Conservation (phyloP, 2,113 vertebrate species). For the Grallaria varia region DNA sequence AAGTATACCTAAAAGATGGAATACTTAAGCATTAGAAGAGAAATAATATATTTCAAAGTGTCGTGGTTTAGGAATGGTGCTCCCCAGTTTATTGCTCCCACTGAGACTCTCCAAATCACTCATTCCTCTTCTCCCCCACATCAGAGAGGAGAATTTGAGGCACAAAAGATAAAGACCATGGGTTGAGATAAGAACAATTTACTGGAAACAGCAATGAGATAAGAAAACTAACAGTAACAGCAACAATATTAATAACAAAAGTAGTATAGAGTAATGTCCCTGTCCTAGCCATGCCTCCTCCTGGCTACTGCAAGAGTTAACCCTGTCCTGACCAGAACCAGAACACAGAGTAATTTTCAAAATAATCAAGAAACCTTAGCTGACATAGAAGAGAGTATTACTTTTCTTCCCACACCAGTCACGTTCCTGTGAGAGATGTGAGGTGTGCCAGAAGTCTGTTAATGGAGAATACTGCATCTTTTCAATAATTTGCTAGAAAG, state of each 20-base stretch:
- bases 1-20: not conserved
- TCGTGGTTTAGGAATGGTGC: not conserved
- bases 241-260: not conserved
- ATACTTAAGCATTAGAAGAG: not conserved
- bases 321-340: not conserved
- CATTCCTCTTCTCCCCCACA: not conserved
- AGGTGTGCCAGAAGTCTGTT: not conserved
- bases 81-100: not conserved
- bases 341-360: not conserved
- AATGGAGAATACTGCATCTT: not conserved
- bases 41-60: not conserved
- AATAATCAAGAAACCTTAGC: not conserved
- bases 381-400: not conserved
- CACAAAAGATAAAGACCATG: not conserved
- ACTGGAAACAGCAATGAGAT: not conserved
- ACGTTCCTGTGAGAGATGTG: not conserved
- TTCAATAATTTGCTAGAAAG: not conserved
- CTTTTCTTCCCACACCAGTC: not conserved
- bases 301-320: not conserved
- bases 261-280: not conserved
- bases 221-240: not conserved
- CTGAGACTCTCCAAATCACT: not conserved
- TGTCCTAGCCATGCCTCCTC: not conserved
- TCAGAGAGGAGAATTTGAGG: not conserved
- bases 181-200: not conserved